Evolutionary conservation across 2,888 invertebrate species (phyloP), one percentile per base, ranked within the genome.

Genomic region (Sycophila texana): DNA sequence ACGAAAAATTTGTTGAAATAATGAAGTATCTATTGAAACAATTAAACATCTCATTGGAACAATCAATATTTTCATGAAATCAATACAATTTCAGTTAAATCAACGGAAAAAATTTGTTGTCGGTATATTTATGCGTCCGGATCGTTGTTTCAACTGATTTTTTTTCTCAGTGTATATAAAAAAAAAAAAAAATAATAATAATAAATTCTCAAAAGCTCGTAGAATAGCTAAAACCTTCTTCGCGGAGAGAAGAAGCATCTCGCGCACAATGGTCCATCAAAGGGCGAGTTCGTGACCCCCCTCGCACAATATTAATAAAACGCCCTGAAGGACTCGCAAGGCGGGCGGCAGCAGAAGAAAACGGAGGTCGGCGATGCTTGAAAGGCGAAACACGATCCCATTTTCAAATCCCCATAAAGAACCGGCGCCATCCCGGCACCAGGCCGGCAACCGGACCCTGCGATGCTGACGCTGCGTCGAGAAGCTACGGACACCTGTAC

Each of bases 401-500:
- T 77, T 77, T 71, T 77, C 63, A 71, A 77, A 77, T 75, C 75
- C 60, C 67, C 58, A 68, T 75, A 68, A 75, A 75, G 75, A 75
- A 75, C 57, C 20, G 13, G 18, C 55, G n/a, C 14, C 22, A 51
- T 65, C 65, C 55, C 26, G 55, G 39, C 39, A 7, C 7, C 4
- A 4, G 55, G 65, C 65, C 26, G 67, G 30, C 47, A 58, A 67
- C 60, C 16, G 68, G 68, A 68, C 76, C 30, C 20, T 49, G 61
- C 3, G 60, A 72, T 63, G 77, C 77, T 77, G 71, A 77, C 77
- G 63, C 20, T 49, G 77, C 77, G 26, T 4, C 47, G 57, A 66
- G 22, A 57, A 66, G 57, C 65, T 74, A 58, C 74, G 68, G 68
- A 72, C 66, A 77, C 66, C 77, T 71, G 71, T 72, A 72, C 58